These are phyloP conservation scores for Mus spretus DNA, from an alignment of 2,797 vertebrate species.

Conservation along the genomic window DNA sequence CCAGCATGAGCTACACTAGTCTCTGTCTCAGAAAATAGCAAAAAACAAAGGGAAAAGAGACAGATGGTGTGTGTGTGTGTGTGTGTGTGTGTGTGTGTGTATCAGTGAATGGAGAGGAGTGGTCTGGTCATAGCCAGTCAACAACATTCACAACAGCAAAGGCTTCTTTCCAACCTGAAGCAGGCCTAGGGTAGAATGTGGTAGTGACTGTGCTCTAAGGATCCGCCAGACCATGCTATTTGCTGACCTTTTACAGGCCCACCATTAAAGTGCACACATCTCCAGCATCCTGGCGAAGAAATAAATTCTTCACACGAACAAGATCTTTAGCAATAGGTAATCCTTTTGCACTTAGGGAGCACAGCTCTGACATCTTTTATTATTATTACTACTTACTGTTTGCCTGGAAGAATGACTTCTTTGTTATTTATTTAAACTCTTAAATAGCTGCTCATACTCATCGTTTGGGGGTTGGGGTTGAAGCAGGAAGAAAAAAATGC, in stretches of 20 bases:
- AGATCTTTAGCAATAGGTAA: neutral
- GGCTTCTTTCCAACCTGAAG: neutral
- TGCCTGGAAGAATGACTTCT: neutral
- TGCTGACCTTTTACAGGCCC: neutral
- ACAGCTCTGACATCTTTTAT: neutral
- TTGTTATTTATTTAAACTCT: conserved; percentile 42
- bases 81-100: neutral
- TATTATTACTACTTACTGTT: conserved; percentile 23
- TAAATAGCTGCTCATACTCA: neutral
- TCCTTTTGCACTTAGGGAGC: conserved; percentile 18
- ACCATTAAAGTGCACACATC: neutral
- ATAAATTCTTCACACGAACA: conserved; percentile 20
- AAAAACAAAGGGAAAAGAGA: neutral
- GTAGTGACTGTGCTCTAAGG: neutral
- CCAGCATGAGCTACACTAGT: neutral
- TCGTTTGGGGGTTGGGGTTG: neutral
- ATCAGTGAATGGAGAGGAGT: neutral
- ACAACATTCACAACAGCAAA: neutral
- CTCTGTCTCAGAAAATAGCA: neutral
- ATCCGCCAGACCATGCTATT: conserved; percentile 4
- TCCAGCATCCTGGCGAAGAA: neutral
- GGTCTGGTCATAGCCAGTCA: neutral
- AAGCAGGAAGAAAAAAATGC: neutral
- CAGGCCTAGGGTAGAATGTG: neutral
- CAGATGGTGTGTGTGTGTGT: neutral